Evolutionary conservation across 1,140 invertebrate genomes (phyloP).

Genomic region (Coptotermes formosanus): DNA sequence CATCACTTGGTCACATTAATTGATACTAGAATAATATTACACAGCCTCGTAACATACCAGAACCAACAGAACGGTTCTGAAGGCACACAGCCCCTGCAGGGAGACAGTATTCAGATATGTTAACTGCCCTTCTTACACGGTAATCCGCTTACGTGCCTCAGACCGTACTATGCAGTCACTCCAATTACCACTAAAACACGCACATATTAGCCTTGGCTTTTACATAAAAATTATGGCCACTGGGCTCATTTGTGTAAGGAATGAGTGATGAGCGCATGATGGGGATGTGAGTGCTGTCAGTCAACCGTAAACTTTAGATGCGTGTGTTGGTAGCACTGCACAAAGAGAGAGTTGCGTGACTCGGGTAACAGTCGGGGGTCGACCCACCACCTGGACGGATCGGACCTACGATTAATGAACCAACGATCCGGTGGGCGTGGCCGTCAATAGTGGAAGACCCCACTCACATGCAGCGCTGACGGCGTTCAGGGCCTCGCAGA

Average conservation of each 20-base stretch:
- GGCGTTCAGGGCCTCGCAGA: no score
- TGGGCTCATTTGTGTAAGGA: no score
- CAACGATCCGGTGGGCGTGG: background rate
- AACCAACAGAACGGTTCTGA: no score
- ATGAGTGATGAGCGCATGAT: background rate
- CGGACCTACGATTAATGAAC: background rate
- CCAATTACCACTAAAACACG: background rate
- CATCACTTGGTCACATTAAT: no score
- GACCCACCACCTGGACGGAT: background rate
- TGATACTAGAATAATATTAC: no score
- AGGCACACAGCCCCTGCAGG: no score
- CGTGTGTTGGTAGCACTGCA: background rate
- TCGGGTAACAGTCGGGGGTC: background rate
- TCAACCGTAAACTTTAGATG: background rate
- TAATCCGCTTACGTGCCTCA: no score
- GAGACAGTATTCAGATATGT: no score
- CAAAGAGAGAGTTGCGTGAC: no score
- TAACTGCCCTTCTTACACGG: no score
- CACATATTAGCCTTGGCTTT: background rate
- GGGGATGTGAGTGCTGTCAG: background rate
- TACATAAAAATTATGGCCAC: background rate
- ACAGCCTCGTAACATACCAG: no score
- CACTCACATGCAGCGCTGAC: background rate
- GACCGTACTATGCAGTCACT: background rate
- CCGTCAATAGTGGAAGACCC: background rate